Evolutionary conservation across 2,797 vertebrate species (phyloP).

Genomic region (Echiichthys vipera): DNA sequence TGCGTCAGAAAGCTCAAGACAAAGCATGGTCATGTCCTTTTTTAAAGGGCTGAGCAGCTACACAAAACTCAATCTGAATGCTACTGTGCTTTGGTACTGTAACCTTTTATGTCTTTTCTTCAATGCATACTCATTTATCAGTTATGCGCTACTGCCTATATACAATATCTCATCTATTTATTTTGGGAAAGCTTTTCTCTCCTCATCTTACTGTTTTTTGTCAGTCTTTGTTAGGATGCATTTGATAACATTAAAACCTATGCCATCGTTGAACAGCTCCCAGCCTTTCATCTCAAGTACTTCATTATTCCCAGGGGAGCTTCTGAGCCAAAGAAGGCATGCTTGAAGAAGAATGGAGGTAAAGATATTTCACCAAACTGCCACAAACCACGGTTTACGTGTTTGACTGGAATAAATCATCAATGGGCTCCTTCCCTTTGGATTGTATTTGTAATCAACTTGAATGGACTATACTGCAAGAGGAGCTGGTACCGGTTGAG

Average conservation of each 20-base stretch:
- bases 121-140: background rate
- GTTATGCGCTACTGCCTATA: constrained; percentile 2
- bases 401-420: no score
- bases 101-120: constrained; percentile 19
- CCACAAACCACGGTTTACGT: no score
- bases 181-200: constrained; percentile 26
- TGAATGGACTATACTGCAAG: no score
- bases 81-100: background rate
- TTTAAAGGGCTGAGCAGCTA: constrained; percentile 17
- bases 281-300: constrained; percentile 26
- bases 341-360: no score
- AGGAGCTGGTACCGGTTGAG: no score
- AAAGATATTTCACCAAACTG: no score
- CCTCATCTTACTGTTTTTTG: background rate
- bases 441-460: no score
- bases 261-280: background rate
- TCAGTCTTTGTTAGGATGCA: background rate
- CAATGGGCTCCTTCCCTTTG: no score
- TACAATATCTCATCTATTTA: constrained; percentile 5
- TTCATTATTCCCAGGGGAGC: no score
- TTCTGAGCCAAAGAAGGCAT: no score
- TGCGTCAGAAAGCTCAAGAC: no score
- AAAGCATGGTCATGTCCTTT: constrained; percentile 15
- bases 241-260: constrained; percentile 31
- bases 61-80: constrained; percentile 14